Base-by-base conservation (phyloP, 1,140 invertebrate species). In the Bilobella aurantiaca region DNA sequence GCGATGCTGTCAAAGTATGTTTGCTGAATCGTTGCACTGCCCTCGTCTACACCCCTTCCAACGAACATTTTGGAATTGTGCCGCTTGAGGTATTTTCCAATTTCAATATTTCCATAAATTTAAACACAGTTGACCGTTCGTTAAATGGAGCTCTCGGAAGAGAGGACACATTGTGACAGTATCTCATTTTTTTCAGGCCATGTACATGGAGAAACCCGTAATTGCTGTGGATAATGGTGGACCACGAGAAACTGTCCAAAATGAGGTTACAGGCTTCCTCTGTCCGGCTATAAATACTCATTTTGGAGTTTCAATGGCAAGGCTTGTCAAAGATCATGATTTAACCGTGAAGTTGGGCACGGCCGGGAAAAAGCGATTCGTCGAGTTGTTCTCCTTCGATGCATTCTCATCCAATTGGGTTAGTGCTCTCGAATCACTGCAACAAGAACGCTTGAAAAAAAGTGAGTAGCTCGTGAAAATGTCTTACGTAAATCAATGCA, bases 1-100 rank as follows among this genome's bases (percentile, higher is more conserved):
- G 84, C 69, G 93, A 97, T 77, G 79, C 83, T 59, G 82, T 88
- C 47, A 98, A 98, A 79, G 82, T 90, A 28, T 81, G 86, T 2
- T 77, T 98, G 21, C 78, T 99, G 2, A 80, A 84, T 57, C 76
- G 84, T 64, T 87, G 87, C 74, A 81, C 84, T 69, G 86, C 87
- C 75, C 78, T 99, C 2, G 74, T 99, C 18, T 99, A 99, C 72
- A 99, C 97, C 23, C 97, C 97, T 2, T 83, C 86, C 0, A 92
- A 91, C 76, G 97, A 99, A 77, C 97, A 99, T 81, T 99, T 99
- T 84, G 97, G 97, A 3, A 99, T 99, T 75, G 97, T 99, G 5
- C 97, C 97, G 1, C 79, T 99, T 59, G 97, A 99, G 69, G 71
- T 73, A 61, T 46, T 3, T 34, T 64, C 34, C 27, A 32, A 30